Evolutionary conservation across 2,797 vertebrate genomes (phyloP).

Genomic region (Gobio occitaniae): DNA sequence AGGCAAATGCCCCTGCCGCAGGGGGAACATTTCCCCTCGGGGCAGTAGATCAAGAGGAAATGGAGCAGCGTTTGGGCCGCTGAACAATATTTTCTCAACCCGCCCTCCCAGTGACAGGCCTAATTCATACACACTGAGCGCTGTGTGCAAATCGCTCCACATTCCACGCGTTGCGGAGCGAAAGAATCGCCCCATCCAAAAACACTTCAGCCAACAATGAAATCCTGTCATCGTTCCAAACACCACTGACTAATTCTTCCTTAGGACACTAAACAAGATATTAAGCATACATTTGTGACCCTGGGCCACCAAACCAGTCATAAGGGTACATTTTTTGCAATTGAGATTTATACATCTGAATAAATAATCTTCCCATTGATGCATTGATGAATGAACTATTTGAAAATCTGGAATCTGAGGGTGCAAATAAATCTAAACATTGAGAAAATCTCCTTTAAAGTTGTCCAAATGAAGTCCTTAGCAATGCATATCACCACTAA

Average conservation of each 20-base stretch:
- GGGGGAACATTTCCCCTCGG: slow-evolving; percentile 42
- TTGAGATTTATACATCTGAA: too few relatives aligned
- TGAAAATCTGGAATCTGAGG: too few relatives aligned
- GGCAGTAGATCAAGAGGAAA: slow-evolving; percentile 51
- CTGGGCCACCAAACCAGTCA: too few relatives aligned
- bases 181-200: background rate
- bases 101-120: background rate
- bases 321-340: too few relatives aligned
- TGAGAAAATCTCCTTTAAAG: too few relatives aligned
- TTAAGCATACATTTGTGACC: background rate
- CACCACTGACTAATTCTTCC: background rate
- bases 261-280: background rate
- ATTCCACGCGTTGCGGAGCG: background rate
- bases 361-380: too few relatives aligned
- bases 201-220: background rate
- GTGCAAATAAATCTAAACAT: too few relatives aligned
- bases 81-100: slow-evolving; percentile 50
- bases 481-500: too few relatives aligned
- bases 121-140: slow-evolving; percentile 1
- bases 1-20: slow-evolving; percentile 37
- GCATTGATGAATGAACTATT: too few relatives aligned
- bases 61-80: slow-evolving; percentile 27
- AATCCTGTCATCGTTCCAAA: background rate
- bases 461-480: too few relatives aligned
- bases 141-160: background rate